A percentile compares a stretch with the other conserved stretches of the same genome.
Evolutionary conservation across 2,797 vertebrate species (phyloP).

Genomic region (Enteromius viviparus): DNA sequence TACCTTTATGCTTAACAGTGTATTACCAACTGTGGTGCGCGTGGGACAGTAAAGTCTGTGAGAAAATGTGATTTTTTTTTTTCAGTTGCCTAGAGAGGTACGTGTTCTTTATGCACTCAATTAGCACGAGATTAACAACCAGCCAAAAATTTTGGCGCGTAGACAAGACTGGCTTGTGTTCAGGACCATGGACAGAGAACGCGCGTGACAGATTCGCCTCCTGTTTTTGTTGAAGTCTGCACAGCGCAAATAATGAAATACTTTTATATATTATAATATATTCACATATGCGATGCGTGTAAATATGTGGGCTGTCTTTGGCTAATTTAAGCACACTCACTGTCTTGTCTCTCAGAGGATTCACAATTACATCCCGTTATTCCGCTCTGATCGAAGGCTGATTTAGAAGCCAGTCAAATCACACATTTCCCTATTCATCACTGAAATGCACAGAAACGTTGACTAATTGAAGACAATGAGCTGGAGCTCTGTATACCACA

Average conservation of each 20-base stretch:
- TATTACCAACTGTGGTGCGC: background rate
- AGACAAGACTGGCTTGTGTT: conserved; percentile 6
- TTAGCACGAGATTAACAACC: conserved; percentile 11
- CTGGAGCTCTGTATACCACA: conserved; percentile 29
- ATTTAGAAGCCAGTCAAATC: conserved; percentile 66
- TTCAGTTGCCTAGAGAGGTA: background rate
- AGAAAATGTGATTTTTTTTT: background rate
- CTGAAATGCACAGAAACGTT: conserved; percentile 36
- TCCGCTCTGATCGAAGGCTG: conserved; percentile 68
- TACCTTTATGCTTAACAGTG: background rate
- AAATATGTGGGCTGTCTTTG: conserved; percentile 65
- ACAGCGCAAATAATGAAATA: background rate
- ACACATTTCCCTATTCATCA: conserved; percentile 16
- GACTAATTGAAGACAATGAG: conserved; percentile 21
- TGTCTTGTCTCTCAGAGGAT: conserved; percentile 57
- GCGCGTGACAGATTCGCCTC: background rate
- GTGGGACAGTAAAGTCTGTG: background rate
- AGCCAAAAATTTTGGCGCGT: background rate
- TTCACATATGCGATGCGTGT: conserved; percentile 32
- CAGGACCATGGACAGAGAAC: conserved; percentile 47
- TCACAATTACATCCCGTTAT: conserved; percentile 67
- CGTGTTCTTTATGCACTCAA: background rate
- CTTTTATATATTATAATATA: background rate
- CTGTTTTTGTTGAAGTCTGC: background rate
- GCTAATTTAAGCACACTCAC: conserved; percentile 70